Base-by-base conservation (phyloP, 2,113 vertebrate genomes). In the Myrmecobius fasciatus region DNA sequence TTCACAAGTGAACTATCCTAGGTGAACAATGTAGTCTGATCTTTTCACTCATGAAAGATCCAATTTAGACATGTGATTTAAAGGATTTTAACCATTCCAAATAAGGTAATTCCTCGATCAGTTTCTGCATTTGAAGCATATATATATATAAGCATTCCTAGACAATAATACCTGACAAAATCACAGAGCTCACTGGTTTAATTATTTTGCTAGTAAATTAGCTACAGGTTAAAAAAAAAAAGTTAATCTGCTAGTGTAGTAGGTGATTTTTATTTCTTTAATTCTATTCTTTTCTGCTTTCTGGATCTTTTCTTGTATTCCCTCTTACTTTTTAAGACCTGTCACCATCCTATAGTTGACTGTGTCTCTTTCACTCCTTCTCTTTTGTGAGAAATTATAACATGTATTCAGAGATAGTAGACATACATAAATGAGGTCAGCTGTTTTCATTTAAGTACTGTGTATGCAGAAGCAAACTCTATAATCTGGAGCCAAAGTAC, bases 361-460 rank as follows among this genome's bases (percentile, higher is more conserved):
- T 67, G 75, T n/a, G 47, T 93, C 43, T 92, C 52, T 53, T 53
- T 53, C 53, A 24, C 3, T 53, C 53, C 53, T 28, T 96, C 92
- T 91, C 83, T 94, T 47, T 91, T 91, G 94, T 92, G 75, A 95
- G 92, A 88, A 95, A 94, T 56, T 8, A 0, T 93, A 94, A 75
- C 51, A 94, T 96, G 46, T 90, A 92, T 92, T 97, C 93, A 92
- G 94, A 96, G 94, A 60, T 91, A 36, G 94, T 95, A 94, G 95
- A 53, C 92, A 96, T 90, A 93, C 95, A 96, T 36, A 93, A 94
- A 93, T 48, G 4, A 1, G 48, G 60, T 56, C 95, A 91, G 31
- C 46, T 22, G 25, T 20, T 96, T 96, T 97, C 96, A 93, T 51
- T 51, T 92, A 96, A 96, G n/a, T 94, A 92, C 96, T 94, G 31